Evolutionary conservation across 2,797 vertebrate species (phyloP).

Genomic region (Gephyroberyx darwinii): DNA sequence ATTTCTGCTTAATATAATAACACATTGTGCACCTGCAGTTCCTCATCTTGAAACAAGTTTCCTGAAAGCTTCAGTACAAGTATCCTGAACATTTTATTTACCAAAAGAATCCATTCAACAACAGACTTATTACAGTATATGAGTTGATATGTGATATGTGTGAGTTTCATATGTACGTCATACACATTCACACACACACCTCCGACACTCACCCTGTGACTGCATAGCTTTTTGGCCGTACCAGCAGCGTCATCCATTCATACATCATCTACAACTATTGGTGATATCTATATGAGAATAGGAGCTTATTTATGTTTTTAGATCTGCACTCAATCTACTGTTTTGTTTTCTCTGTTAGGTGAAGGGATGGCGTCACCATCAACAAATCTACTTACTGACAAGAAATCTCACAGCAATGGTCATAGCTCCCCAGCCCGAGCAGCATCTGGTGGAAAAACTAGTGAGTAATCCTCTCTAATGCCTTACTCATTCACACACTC

Average conservation of each 20-base stretch:
- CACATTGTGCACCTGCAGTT: too few relatives aligned
- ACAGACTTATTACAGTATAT: not conserved
- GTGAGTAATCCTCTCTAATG: constrained; percentile 70
- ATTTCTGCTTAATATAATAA: too few relatives aligned
- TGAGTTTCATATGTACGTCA: not conserved
- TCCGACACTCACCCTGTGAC: not conserved
- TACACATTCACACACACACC: not conserved
- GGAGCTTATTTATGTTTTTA: not conserved
- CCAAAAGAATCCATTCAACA: too few relatives aligned
- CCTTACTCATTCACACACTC: constrained; percentile 19
- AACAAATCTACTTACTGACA: constrained; percentile 73
- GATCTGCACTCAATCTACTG: not conserved
- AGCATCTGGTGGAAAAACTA: constrained; percentile 65
- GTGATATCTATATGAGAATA: not conserved
- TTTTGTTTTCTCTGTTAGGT: constrained; percentile 51
- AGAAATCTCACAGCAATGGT: constrained; percentile 74
- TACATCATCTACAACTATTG: not conserved
- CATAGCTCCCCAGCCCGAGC: constrained; percentile 74
- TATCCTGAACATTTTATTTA: too few relatives aligned
- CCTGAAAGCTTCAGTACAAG: too few relatives aligned
- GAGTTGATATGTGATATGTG: not conserved
- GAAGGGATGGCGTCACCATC: constrained; percentile 75
- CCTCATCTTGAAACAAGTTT: too few relatives aligned
- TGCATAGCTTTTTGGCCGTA: not conserved
- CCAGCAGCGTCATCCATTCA: not conserved